Conservation (phyloP, 1,140 invertebrate species). For the Zelostemma sp. region DNA sequence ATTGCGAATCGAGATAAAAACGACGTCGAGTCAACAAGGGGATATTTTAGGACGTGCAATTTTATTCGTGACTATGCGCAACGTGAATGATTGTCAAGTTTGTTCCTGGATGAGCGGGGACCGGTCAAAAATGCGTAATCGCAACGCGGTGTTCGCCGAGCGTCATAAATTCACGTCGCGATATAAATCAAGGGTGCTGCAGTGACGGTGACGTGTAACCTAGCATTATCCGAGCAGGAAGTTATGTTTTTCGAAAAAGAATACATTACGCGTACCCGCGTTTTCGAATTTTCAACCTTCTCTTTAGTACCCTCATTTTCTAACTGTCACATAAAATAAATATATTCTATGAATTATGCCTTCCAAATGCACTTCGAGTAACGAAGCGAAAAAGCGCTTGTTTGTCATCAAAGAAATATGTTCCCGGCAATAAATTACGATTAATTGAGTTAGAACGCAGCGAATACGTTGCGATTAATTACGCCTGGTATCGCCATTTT, state of each 20-base stretch:
- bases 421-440: neutral
- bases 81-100: slow-evolving; percentile 27
- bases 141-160: slow-evolving; percentile 31
- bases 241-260: slow-evolving; percentile 30
- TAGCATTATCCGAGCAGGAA: slow-evolving; percentile 46
- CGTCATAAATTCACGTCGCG: slow-evolving; percentile 48
- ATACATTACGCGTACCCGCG: neutral
- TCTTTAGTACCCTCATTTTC: slow-evolving; percentile 5
- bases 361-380: neutral
- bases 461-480: slow-evolving; percentile 9
- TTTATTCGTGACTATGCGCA: neutral
- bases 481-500: slow-evolving; percentile 1
- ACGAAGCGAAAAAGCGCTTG: neutral
- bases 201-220: slow-evolving; percentile 47
- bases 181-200: slow-evolving; percentile 47
- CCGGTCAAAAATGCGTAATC: slow-evolving; percentile 39
- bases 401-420: neutral
- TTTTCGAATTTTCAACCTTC: slow-evolving; percentile 4
- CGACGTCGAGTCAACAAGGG: too few species aligned
- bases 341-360: slow-evolving; percentile 5
- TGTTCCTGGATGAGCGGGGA: slow-evolving; percentile 6
- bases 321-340: slow-evolving; percentile 21
- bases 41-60: too few species aligned
- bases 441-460: too few species aligned
- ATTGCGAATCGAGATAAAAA: too few species aligned